Evolutionary conservation across 2,797 vertebrate species (phyloP).

Genomic region (Okamejei kenojei): DNA sequence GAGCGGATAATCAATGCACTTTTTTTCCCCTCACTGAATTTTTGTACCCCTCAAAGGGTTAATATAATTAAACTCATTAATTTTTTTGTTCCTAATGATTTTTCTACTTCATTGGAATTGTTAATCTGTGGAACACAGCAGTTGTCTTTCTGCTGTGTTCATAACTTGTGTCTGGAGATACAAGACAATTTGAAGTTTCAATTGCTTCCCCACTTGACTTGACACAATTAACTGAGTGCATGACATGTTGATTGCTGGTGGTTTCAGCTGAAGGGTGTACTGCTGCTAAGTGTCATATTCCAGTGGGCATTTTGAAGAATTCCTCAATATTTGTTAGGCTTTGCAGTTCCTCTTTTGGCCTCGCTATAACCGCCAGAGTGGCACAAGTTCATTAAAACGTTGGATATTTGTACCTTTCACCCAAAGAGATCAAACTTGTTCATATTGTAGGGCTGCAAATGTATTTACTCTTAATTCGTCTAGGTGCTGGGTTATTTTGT

Average conservation of each 20-base stretch:
- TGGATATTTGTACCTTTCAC: neutral
- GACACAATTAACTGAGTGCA: conserved; percentile 37
- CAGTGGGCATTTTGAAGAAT: conserved; percentile 23
- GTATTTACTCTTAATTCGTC: neutral
- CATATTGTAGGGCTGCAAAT: neutral
- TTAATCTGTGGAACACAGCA: conserved; percentile 38
- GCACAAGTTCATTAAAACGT: neutral
- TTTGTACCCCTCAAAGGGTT: conserved; percentile 27
- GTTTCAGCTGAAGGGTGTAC: conserved; percentile 21
- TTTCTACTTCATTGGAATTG: conserved; percentile 33
- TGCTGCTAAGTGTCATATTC: conserved; percentile 37
- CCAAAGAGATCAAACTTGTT: neutral
- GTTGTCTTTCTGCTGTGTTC: conserved; percentile 37
- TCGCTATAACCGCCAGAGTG: neutral
- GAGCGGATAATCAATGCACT: neutral
- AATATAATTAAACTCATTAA: conserved; percentile 39
- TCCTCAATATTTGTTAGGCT: conserved; percentile 26
- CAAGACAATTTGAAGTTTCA: conserved; percentile 38
- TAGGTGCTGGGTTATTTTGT: neutral
- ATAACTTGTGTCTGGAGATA: conserved; percentile 38
- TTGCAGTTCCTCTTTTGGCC: neutral
- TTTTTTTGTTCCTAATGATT: conserved; percentile 34
- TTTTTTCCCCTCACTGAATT: neutral
- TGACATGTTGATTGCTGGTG: conserved; percentile 37
- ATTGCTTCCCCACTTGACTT: conserved; percentile 39